Conservation (phyloP, 2,888 invertebrate genomes). For the Epinotia nisella region DNA sequence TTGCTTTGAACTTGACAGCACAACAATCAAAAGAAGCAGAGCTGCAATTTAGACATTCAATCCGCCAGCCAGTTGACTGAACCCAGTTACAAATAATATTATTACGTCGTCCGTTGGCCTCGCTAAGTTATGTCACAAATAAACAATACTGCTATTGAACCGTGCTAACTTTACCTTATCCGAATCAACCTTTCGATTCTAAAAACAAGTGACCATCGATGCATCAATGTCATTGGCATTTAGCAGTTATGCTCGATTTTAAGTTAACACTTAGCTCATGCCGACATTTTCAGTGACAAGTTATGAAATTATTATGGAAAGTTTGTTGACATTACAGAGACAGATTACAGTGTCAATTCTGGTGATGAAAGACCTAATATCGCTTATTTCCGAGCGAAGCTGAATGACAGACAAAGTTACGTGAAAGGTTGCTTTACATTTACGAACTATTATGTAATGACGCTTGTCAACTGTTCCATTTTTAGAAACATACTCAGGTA, state of each 20-base stretch:
- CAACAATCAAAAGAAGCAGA: conserved; percentile 7
- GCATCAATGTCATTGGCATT: conserved; percentile 41
- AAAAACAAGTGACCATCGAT: conserved; percentile 20
- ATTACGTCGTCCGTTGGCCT: conserved; percentile 54
- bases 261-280: conserved; percentile 19
- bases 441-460: not conserved
- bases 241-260: conserved; percentile 11
- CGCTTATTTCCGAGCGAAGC: not conserved
- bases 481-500: not conserved
- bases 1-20: conserved; percentile 15
- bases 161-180: conserved; percentile 48
- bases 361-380: not conserved
- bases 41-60: conserved; percentile 32
- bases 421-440: not conserved
- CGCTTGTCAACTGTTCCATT: not conserved
- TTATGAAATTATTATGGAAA: conserved; percentile 5
- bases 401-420: not conserved
- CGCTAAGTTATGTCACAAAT: conserved; percentile 55
- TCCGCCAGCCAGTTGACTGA: conserved; percentile 18
- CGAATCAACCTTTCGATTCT: conserved; percentile 23
- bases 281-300: not conserved
- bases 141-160: conserved; percentile 46
- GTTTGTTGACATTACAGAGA: conserved; percentile 8
- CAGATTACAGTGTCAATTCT: conserved; percentile 1
- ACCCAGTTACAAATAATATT: conserved; percentile 47